Conservation (phyloP, 1,140 invertebrate genomes). For the Cardiocondyla obscurior region DNA sequence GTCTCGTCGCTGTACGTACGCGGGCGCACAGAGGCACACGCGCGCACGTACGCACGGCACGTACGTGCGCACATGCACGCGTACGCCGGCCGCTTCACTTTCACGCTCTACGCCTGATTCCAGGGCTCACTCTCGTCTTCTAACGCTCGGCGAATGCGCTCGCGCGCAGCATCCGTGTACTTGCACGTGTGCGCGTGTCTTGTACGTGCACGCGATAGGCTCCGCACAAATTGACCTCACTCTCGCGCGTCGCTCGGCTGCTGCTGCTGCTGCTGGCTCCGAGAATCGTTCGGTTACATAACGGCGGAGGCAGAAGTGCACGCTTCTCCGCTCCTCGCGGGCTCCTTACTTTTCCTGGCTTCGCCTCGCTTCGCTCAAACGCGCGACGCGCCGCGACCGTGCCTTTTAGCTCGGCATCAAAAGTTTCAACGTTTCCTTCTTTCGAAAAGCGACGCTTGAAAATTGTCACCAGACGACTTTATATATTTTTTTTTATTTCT, state of each 20-base stretch:
- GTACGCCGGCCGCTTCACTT: constrained; percentile 54
- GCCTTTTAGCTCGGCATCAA: background rate
- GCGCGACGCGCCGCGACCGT: background rate
- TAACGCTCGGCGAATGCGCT: constrained; percentile 7
- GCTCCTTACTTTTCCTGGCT: constrained; percentile 67
- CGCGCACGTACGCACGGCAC: background rate
- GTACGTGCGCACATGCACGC: background rate
- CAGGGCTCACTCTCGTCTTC: constrained; percentile 25
- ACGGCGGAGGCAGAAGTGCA: constrained; percentile 67
- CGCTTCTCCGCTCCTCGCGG: constrained; percentile 56
- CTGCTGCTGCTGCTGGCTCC: constrained; percentile 61
- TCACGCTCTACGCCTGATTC: constrained; percentile 53
- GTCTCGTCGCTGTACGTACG: background rate
- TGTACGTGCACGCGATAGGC: constrained; percentile 29
- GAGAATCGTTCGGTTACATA: constrained; percentile 71
- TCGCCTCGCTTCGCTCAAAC: constrained; percentile 45
- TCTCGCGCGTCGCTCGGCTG: constrained; percentile 50
- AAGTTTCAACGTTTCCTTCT: background rate
- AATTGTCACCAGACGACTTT: no score
- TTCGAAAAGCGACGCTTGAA: background rate
- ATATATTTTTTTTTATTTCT: no score
- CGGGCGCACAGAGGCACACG: background rate
- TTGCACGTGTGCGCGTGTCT: background rate
- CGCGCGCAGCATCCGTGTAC: background rate
- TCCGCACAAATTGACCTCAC: constrained; percentile 64